A percentile compares a stretch with the other conserved stretches of the same genome.
These are phyloP conservation scores for Pangasianodon hypophthalmus DNA, from an alignment of 2,113 vertebrate species.

Conservation along the genomic window DNA sequence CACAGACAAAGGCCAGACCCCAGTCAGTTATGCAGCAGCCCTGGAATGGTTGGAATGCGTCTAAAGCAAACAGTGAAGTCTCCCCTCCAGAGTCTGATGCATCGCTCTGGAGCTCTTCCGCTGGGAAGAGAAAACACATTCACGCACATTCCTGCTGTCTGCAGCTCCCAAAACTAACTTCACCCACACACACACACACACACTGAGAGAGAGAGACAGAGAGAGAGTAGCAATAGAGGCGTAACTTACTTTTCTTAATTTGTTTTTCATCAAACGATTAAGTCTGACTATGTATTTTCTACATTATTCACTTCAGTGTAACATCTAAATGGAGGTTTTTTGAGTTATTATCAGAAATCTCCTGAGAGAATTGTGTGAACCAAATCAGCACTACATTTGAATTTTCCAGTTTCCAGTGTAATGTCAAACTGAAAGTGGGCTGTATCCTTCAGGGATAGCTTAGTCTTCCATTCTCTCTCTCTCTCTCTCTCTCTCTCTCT, in stretches of 20 bases:
- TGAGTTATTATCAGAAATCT: background rate
- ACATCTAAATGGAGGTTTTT: background rate
- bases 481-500: background rate
- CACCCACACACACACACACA: background rate
- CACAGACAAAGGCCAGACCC: slow-evolving; percentile 58
- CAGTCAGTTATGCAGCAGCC: slow-evolving; percentile 58
- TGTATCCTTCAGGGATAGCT: background rate
- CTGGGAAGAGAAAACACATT: slow-evolving; percentile 17
- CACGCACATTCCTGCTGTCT: slow-evolving; percentile 26
- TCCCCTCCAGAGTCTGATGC: slow-evolving; percentile 65
- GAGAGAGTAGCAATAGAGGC: background rate
- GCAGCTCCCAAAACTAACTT: background rate
- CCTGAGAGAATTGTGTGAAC: background rate
- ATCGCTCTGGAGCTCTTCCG: slow-evolving; percentile 62
- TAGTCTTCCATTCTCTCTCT: background rate
- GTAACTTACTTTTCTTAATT: slow-evolving; percentile 22
- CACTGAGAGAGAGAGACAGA: background rate
- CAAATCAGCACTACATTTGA: background rate
- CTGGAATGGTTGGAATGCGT: slow-evolving; percentile 76
- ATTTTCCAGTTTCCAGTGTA: background rate
- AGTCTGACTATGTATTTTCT: background rate
- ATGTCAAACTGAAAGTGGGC: background rate
- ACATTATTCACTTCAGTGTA: background rate
- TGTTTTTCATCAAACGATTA: background rate
- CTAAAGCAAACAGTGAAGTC: slow-evolving; percentile 74